Percentiles rank a stretch among this genome's conserved stretches.
These are phyloP conservation scores for Cephus rjabovi DNA, from an alignment of 2,888 invertebrate genomes.

Conservation along the genomic window DNA sequence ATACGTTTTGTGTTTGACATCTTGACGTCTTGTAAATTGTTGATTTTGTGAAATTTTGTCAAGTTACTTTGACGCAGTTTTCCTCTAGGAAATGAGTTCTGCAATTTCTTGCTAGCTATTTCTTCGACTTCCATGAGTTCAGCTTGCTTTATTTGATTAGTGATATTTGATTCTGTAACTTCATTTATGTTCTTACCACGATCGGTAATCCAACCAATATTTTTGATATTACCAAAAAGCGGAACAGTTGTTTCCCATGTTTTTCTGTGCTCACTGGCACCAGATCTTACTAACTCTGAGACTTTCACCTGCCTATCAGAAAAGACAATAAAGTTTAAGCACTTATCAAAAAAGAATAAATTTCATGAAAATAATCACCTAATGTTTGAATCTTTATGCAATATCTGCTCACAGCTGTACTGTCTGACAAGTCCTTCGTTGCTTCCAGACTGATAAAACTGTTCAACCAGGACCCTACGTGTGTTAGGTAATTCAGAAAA, in stretches of 20 bases:
- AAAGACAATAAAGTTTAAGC: not conserved
- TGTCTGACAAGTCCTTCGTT: constrained; percentile 42
- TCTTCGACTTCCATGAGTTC: constrained; percentile 1
- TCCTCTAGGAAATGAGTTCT: not conserved
- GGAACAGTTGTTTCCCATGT: constrained; percentile 33
- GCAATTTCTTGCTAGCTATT: not conserved
- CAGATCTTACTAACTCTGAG: constrained; percentile 22
- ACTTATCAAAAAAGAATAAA: not conserved
- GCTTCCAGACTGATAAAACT: constrained; percentile 33
- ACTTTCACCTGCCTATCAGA: constrained; percentile 29
- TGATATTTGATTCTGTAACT: constrained; percentile 11
- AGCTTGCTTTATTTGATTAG: not conserved
- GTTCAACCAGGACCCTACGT: constrained; percentile 39
- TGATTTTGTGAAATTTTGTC: not conserved
- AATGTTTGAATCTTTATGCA: constrained; percentile 34
- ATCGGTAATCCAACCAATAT: constrained; percentile 19
- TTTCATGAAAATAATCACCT: constrained; percentile 34
- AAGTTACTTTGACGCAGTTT: not conserved
- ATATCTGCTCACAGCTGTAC: constrained; percentile 52
- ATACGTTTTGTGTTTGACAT: not conserved
- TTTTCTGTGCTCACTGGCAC: constrained; percentile 20
- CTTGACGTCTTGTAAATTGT: not conserved
- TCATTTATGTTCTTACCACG: not conserved
- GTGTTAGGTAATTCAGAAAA: constrained; percentile 43
- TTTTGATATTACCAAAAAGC: constrained; percentile 8